Percentiles rank a stretch among this genome's conserved stretches.
These are phyloP conservation scores for Meloidogyne floridensis DNA, from an alignment of 1,140 invertebrate species.

Conservation along the genomic window DNA sequence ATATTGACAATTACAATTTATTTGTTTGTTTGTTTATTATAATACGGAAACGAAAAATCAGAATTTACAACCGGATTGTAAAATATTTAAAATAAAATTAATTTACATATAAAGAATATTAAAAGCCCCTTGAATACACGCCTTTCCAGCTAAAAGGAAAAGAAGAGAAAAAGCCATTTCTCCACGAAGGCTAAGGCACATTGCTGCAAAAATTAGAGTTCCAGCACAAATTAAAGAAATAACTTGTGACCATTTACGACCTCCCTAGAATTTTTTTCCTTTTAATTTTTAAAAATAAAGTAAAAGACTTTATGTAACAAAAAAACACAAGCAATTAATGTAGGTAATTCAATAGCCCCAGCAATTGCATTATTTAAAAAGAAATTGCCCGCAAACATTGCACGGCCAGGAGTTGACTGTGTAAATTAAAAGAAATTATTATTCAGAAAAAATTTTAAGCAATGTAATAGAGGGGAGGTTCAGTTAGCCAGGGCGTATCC, in stretches of 20 bases:
- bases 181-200: slow-evolving; percentile 38
- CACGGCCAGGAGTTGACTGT: slow-evolving; percentile 57
- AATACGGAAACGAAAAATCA: neutral
- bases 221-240: slow-evolving; percentile 60
- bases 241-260: slow-evolving; percentile 56
- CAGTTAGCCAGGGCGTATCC: no score
- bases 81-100: neutral
- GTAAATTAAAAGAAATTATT: slow-evolving; percentile 3
- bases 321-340: slow-evolving; percentile 60
- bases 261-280: neutral
- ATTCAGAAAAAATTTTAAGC: no score
- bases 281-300: slow-evolving; percentile 18
- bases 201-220: slow-evolving; percentile 55
- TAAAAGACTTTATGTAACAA: slow-evolving; percentile 54
- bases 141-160: slow-evolving; percentile 63
- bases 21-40: no score
- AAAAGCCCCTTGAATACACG: slow-evolving; percentile 64
- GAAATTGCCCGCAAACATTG: slow-evolving; percentile 63
- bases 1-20: no score
- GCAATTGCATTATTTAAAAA: slow-evolving; percentile 65
- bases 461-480: no score
- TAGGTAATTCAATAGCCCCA: slow-evolving; percentile 63
- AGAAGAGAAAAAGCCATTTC: slow-evolving; percentile 59
- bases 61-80: no score
- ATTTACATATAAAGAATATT: slow-evolving; percentile 62